Evolutionary conservation across 1,140 invertebrate species (phyloP).

Genomic region (Temnothorax longispinosus): DNA sequence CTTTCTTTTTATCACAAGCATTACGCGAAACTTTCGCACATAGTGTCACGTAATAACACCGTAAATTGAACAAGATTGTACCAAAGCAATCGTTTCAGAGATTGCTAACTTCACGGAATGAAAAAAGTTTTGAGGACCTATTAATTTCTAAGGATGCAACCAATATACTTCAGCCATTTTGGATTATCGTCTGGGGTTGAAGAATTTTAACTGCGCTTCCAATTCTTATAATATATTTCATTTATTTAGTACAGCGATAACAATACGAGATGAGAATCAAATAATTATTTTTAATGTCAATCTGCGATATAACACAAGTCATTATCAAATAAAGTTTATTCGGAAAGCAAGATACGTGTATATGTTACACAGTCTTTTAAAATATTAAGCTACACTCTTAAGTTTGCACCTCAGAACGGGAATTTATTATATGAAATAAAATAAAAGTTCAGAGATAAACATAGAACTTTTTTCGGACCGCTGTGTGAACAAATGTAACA

Average conservation of each 20-base stretch:
- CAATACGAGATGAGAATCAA: background rate
- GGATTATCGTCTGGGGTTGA: background rate
- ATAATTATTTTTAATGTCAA: background rate
- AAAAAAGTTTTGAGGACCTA: constrained; percentile 18
- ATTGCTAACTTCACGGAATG: constrained; percentile 22
- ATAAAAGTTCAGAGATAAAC: background rate
- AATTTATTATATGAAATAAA: background rate
- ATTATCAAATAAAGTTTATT: background rate
- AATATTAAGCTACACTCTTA: background rate
- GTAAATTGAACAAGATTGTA: constrained; percentile 35
- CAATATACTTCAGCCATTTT: background rate
- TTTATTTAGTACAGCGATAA: constrained; percentile 7
- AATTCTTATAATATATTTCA: background rate
- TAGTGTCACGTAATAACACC: background rate
- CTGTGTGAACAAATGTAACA: background rate
- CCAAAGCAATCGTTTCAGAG: background rate
- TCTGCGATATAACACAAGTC: background rate
- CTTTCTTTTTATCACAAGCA: background rate
- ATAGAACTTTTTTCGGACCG: background rate
- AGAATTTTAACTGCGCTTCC: background rate
- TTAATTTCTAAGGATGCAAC: constrained; percentile 32
- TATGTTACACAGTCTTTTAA: background rate
- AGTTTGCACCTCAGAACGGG: too few relatives aligned
- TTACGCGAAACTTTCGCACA: constrained; percentile 14
- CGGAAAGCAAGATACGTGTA: background rate